Evolutionary conservation across 1,140 invertebrate species (phyloP), one percentile per base, ranked within the genome.

Genomic region (Anoplophora glabripennis): DNA sequence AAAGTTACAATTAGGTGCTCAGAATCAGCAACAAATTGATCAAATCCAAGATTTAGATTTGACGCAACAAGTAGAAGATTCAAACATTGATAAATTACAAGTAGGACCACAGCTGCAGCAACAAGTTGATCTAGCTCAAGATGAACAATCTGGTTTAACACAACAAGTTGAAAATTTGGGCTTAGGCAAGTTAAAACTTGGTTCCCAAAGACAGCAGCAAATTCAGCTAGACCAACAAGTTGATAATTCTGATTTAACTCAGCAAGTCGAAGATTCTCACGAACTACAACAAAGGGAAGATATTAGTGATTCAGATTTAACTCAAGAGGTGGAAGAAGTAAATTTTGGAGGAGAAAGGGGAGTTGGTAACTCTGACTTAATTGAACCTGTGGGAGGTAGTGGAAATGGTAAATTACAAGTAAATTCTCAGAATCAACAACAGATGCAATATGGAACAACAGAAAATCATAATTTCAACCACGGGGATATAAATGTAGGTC

Each of bases 21-120:
- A 28, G 5, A 28, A 28, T 28, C 21, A 28, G n/a, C n/a, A n/a
- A 28, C 21, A 28, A 5, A 5, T 36, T 34, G 35, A 18, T 54
- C 12, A 49, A 11, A 49, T 34, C 38, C 48, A 53, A n/a, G 48
- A 62, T 41, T 56, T 55, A 7, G 54, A 62, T 11, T 12, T 37
- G 15, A 37, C 15, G 35, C 56, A 52, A 37, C 46, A 37, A 51
- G 21, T 53, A 3, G 57, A 42, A 7, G 21, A 28, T 28, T n/a
- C n/a, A n/a, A n/a, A n/a, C n/a, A n/a, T n/a, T n/a, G n/a, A n/a
- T n/a, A n/a, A 49, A 15, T 48, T 21, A 21, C 7, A 4, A 41
- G 45, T n/a, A 21, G n/a, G 8, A 40, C 3, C 11, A 4, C 11
- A 33, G 10, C 12, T 8, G 38, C 21, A 38, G 17, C 35, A 53